Evolutionary conservation across 2,113 vertebrate species (phyloP).

Genomic region (Apaloderma vittatum): DNA sequence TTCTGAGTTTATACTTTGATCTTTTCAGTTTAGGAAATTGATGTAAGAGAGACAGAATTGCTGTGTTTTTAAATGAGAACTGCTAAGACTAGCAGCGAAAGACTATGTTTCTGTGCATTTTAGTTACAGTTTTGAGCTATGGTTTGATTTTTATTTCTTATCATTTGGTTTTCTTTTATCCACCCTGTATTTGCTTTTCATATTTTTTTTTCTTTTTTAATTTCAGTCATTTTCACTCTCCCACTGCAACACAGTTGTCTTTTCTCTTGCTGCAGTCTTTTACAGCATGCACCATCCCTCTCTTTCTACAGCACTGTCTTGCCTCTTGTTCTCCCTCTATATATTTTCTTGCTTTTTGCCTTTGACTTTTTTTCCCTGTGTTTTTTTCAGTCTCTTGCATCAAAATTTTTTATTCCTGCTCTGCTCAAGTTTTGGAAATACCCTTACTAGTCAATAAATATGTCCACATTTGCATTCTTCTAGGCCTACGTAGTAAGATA

Average conservation of each 20-base stretch:
- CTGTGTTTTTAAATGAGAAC: accelerated
- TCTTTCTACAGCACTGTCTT: background rate
- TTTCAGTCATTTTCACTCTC: background rate
- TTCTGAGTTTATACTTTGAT: background rate
- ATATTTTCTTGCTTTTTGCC: background rate
- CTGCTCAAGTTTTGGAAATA: background rate
- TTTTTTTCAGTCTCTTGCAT: background rate
- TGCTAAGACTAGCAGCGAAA: background rate
- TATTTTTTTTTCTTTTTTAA: background rate
- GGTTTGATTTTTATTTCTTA: background rate
- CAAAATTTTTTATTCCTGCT: background rate
- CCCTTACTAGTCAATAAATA: background rate
- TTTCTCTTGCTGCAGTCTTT: background rate
- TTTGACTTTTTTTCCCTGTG: background rate
- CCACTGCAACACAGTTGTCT: background rate
- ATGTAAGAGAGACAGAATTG: background rate
- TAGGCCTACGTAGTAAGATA: background rate
- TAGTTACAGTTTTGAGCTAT: background rate
- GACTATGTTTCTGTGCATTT: background rate
- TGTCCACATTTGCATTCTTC: background rate
- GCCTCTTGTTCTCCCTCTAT: background rate
- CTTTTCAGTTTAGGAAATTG: background rate
- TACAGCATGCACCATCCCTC: background rate
- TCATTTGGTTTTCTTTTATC: background rate
- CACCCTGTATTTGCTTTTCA: background rate